A percentile compares a stretch with the other conserved stretches of the same genome.
phyloP scores from a whole-genome alignment of 2,113 vertebrate species.

The Nothobranchius furzeri region DNA sequence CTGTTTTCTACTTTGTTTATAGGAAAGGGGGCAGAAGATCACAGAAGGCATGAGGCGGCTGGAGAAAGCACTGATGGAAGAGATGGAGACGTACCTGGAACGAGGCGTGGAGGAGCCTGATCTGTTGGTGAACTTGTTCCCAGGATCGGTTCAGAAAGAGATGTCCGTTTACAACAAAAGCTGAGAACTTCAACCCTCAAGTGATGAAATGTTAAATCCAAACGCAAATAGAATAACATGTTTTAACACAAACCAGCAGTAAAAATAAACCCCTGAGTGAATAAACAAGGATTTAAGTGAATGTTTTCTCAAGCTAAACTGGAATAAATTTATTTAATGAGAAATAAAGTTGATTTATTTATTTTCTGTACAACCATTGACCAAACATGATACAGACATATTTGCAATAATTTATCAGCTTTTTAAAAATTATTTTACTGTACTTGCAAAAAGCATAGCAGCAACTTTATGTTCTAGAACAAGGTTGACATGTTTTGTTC shows the following conservation, averaged over 20 bases:
- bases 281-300: neutral
- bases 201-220: neutral
- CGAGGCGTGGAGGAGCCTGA: slow-evolving; percentile 72
- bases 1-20: neutral
- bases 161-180: slow-evolving; percentile 78
- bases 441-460: too few species aligned
- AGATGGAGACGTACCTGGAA: slow-evolving; percentile 84
- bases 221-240: neutral
- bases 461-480: too few species aligned
- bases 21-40: slow-evolving; percentile 85
- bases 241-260: too few species aligned
- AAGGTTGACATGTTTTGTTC: too few species aligned
- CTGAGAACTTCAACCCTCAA: slow-evolving; percentile 19
- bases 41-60: slow-evolving; percentile 78
- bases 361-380: slow-evolving; percentile 11
- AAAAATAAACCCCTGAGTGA: too few species aligned
- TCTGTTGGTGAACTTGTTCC: slow-evolving; percentile 80
- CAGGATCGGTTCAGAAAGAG: slow-evolving; percentile 82
- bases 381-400: neutral
- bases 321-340: neutral
- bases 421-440: too few species aligned
- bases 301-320: too few species aligned
- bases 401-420: neutral
- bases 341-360: neutral
- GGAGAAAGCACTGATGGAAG: slow-evolving; percentile 82